phyloP scores from a whole-genome alignment of 1,140 invertebrate species.

The Cotesia glomerata region DNA sequence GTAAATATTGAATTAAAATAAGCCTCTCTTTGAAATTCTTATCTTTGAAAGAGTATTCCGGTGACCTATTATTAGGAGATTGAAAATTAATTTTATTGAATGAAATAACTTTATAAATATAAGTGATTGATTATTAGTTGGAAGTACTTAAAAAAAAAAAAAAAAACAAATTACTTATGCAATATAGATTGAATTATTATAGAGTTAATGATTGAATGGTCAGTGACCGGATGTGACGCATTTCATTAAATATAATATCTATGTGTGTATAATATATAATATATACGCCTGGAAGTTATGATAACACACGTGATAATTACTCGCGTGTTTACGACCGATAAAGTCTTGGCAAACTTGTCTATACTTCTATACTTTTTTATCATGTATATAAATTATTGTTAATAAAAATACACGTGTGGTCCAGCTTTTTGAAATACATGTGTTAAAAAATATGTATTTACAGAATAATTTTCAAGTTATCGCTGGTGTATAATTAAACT shows the following conservation, averaged over 20 bases:
- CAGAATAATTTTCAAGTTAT: too few species aligned
- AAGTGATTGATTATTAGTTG: not conserved
- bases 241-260: not conserved
- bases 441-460: too few species aligned
- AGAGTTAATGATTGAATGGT: conserved; percentile 53
- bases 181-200: conserved; percentile 32
- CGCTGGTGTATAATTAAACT: too few species aligned
- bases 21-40: too few species aligned
- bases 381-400: not conserved
- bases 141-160: not conserved
- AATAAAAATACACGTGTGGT: not conserved
- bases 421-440: too few species aligned
- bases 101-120: too few species aligned
- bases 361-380: not conserved
- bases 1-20: too few species aligned
- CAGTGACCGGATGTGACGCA: conserved; percentile 57
- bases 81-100: too few species aligned
- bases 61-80: too few species aligned
- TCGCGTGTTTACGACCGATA: conserved; percentile 53
- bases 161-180: conserved; percentile 13
- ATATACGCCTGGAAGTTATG: conserved; percentile 34
- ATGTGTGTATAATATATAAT: too few species aligned
- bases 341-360: conserved; percentile 26
- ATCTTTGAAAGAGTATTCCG: too few species aligned
- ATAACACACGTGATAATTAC: conserved; percentile 50